Evolutionary conservation across 2,888 invertebrate genomes (phyloP).

Genomic region (Drosophila mimica): DNA sequence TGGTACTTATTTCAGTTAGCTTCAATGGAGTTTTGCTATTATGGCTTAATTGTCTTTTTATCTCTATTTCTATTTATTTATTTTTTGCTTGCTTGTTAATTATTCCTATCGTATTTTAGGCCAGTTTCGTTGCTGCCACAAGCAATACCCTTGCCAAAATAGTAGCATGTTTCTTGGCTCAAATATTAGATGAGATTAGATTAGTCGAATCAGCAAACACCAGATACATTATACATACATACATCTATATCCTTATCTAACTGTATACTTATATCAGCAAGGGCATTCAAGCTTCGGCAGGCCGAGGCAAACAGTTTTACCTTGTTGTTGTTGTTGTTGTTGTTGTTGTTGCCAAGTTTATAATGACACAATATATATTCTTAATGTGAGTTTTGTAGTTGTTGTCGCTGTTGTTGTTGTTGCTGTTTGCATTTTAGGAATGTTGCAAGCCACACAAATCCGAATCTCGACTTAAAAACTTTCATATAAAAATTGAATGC

Average conservation of each 20-base stretch:
- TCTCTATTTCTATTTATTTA: slow-evolving; percentile 10
- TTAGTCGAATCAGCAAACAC: neutral
- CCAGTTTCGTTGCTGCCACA: slow-evolving; percentile 2
- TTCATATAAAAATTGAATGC: slow-evolving; percentile 67
- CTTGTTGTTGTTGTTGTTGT: slow-evolving; percentile 12
- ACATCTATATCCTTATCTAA: neutral
- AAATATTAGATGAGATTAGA: neutral
- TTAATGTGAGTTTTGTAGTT: slow-evolving; percentile 7
- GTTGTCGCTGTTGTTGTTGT: slow-evolving; percentile 22
- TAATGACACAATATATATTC: slow-evolving; percentile 20
- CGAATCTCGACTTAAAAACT: slow-evolving; percentile 62
- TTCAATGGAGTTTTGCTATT: slow-evolving; percentile 30
- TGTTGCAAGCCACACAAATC: slow-evolving; percentile 62
- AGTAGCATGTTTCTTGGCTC: neutral
- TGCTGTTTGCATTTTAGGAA: slow-evolving; percentile 32
- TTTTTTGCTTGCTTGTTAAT: slow-evolving; percentile 3
- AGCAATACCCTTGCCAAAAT: slow-evolving; percentile 32
- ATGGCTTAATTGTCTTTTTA: slow-evolving; percentile 24
- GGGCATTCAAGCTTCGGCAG: slow-evolving; percentile 27
- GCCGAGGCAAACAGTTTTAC: slow-evolving; percentile 4
- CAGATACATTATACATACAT: neutral
- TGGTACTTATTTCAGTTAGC: slow-evolving; percentile 24
- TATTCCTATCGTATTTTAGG: slow-evolving; percentile 7
- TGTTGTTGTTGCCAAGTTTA: neutral
- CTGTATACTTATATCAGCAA: slow-evolving; percentile 17